Evolutionary conservation across 2,797 vertebrate genomes (phyloP).

Genomic region (Malurus leucopterus): DNA sequence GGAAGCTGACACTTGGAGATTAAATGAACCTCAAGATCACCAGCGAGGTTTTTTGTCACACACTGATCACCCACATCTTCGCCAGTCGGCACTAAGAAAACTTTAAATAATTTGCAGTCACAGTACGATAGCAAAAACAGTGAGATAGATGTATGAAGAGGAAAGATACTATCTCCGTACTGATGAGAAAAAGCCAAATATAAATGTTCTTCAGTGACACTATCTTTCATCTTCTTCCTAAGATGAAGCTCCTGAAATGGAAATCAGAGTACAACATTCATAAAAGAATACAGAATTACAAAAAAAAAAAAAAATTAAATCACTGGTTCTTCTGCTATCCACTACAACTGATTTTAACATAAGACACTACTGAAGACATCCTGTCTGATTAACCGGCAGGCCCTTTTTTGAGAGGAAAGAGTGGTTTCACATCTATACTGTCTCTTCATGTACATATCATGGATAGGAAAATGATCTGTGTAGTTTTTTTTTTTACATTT

Average conservation of each 20-base stretch:
- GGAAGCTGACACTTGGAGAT: constrained; percentile 76
- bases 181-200: constrained; percentile 79
- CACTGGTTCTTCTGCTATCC: neutral
- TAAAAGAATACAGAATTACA: neutral
- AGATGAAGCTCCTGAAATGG: constrained; percentile 55
- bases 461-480: neutral
- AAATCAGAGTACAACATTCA: constrained; percentile 20
- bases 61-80: constrained; percentile 33
- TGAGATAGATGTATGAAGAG: constrained; percentile 86
- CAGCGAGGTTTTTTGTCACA: constrained; percentile 52
- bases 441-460: neutral
- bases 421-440: neutral
- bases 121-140: constrained; percentile 93
- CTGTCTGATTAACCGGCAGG: neutral
- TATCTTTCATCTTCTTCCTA: constrained; percentile 78
- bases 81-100: constrained; percentile 68
- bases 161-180: constrained; percentile 72
- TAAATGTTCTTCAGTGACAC: constrained; percentile 71
- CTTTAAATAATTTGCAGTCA: constrained; percentile 82
- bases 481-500: neutral
- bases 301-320: neutral
- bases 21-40: constrained; percentile 51
- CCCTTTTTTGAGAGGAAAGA: neutral
- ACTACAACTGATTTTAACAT: neutral
- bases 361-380: neutral